Conservation (phyloP, 2,888 invertebrate genomes). For the Plagodis dolabraria region DNA sequence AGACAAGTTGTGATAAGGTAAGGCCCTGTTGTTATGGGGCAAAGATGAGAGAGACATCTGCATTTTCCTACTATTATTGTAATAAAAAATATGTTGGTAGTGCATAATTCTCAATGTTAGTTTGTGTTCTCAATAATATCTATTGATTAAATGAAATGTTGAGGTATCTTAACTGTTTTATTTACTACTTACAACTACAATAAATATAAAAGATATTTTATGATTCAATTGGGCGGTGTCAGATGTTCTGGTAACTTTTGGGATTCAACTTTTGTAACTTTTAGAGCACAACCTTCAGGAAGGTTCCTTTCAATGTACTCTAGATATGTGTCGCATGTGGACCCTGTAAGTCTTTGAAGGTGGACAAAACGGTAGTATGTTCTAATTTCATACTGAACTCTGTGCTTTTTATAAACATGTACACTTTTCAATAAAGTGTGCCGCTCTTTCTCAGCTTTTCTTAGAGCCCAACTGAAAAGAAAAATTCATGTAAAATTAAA, state of each 20-base stretch:
- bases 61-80: no score
- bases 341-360: conserved; percentile 94
- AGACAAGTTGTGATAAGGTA: no score
- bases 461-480: conserved; percentile 87
- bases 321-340: conserved; percentile 97
- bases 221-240: conserved; percentile 65
- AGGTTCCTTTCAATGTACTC: conserved; percentile 98
- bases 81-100: no score
- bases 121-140: no score
- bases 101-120: no score
- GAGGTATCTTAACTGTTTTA: no score
- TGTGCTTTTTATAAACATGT: conserved; percentile 96
- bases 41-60: no score
- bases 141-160: no score
- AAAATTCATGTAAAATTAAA: not conserved
- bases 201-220: conserved; percentile 16
- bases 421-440: conserved; percentile 94
- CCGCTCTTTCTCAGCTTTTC: conserved; percentile 90
- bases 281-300: conserved; percentile 98
- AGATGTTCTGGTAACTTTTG: conserved; percentile 84
- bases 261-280: conserved; percentile 91
- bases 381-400: conserved; percentile 97
- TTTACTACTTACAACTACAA: no score
- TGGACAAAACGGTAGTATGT: conserved; percentile 95
- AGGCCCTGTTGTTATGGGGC: no score